These are phyloP conservation scores for Phrynosoma blainvillii DNA, from an alignment of 2,113 vertebrate genomes.

Conservation along the genomic window DNA sequence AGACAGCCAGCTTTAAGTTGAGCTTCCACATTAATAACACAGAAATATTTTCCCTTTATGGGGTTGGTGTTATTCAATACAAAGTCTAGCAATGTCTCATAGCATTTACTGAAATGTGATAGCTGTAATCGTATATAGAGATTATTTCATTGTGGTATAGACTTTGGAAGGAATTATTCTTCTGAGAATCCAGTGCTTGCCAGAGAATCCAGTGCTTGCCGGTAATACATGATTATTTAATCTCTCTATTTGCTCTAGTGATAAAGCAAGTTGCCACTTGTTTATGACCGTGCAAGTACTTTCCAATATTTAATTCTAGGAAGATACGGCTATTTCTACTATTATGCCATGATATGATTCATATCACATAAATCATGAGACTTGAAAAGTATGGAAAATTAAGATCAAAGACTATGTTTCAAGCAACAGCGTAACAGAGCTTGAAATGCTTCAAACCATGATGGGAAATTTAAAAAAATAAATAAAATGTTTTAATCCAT, in stretches of 20 bases:
- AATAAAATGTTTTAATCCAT: no score
- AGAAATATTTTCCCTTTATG: background rate
- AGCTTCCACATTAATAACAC: background rate
- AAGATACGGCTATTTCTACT: background rate
- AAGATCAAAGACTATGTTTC: background rate
- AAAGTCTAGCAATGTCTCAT: background rate
- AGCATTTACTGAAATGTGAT: background rate
- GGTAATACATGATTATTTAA: slow-evolving; percentile 3
- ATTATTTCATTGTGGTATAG: background rate
- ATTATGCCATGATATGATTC: background rate
- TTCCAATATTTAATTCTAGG: background rate
- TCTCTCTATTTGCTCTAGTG: background rate
- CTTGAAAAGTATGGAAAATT: background rate
- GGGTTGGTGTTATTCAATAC: background rate
- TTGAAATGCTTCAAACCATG: no score
- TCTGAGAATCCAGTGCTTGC: background rate
- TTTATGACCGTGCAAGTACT: background rate
- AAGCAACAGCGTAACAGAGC: no score
- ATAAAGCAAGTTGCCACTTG: background rate
- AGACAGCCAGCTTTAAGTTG: background rate
- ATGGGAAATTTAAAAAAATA: no score
- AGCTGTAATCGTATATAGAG: background rate
- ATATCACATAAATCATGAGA: background rate
- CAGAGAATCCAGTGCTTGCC: background rate
- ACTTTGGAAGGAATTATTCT: background rate